These are phyloP conservation scores for Eurystomus gularis DNA, from an alignment of 2,113 vertebrate species.

Conservation along the genomic window DNA sequence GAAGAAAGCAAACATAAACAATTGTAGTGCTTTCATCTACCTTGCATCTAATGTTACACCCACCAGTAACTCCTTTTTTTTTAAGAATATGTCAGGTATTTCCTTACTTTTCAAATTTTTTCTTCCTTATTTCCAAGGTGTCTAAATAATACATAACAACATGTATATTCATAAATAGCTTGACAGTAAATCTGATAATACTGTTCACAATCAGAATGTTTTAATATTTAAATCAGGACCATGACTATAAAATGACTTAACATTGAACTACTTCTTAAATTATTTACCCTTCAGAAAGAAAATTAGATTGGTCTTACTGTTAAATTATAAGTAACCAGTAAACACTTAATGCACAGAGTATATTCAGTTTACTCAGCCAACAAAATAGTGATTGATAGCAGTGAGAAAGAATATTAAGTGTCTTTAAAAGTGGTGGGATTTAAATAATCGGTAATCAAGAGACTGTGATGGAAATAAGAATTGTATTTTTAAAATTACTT, in stretches of 20 bases:
- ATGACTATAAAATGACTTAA: not conserved
- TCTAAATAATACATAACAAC: not conserved
- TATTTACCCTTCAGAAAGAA: not conserved
- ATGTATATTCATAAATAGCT: not conserved
- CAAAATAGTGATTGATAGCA: not conserved
- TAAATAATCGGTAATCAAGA: not conserved
- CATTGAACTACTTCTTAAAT: not conserved
- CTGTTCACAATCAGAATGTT: not conserved
- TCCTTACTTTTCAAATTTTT: not conserved
- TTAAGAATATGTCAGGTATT: not conserved
- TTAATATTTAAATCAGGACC: rapidly evolving
- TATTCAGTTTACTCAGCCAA: not conserved
- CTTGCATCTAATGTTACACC: not conserved
- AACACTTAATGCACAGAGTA: not conserved
- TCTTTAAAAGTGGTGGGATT: not conserved
- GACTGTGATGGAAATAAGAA: not conserved
- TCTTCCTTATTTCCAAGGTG: not conserved
- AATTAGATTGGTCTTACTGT: not conserved
- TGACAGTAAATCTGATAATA: not conserved
- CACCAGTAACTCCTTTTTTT: not conserved
- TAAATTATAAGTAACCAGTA: not conserved
- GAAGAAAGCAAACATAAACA: not conserved
- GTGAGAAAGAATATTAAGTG: not conserved
- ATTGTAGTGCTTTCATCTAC: not conserved
- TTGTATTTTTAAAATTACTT: not conserved